A percentile compares a stretch with the other conserved stretches of the same genome.
These are phyloP conservation scores for Reticulitermes speratus DNA, from an alignment of 1,140 invertebrate genomes.

Conservation along the genomic window DNA sequence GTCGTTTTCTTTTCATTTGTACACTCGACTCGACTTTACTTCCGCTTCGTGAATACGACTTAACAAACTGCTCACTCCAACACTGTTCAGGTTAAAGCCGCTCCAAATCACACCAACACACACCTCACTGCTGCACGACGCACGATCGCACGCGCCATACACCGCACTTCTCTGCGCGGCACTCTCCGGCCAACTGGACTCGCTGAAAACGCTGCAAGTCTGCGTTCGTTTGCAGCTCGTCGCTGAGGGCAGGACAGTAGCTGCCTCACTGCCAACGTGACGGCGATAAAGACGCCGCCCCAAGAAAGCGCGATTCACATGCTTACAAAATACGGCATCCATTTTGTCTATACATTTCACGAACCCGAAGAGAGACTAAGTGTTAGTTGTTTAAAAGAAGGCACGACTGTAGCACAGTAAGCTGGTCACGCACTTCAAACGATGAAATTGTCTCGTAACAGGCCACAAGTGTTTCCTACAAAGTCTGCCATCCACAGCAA, in stretches of 20 bases:
- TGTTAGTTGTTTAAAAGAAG: no score
- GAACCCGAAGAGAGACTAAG: no score
- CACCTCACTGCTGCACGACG: no score
- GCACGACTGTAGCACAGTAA: no score
- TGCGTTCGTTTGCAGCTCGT: neutral
- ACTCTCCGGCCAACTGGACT: neutral
- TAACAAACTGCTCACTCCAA: neutral
- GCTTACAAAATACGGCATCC: neutral
- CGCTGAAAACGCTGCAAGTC: neutral
- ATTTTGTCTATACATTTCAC: no score
- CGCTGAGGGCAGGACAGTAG: neutral
- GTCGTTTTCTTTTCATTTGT: slow-evolving; percentile 16
- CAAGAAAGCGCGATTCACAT: neutral
- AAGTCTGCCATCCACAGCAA: no score
- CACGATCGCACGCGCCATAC: no score
- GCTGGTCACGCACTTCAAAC: no score
- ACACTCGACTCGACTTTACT: neutral
- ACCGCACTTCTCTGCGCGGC: neutral
- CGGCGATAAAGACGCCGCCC: neutral
- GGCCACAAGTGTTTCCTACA: no score
- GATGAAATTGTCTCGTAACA: no score
- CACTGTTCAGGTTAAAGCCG: neutral
- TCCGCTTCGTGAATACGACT: neutral
- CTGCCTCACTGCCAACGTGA: neutral
- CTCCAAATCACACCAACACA: neutral